Percentiles rank a stretch among this genome's conserved stretches.
These are phyloP conservation scores for Caiman crocodilus DNA, from an alignment of 2,797 vertebrate species.

Conservation along the genomic window DNA sequence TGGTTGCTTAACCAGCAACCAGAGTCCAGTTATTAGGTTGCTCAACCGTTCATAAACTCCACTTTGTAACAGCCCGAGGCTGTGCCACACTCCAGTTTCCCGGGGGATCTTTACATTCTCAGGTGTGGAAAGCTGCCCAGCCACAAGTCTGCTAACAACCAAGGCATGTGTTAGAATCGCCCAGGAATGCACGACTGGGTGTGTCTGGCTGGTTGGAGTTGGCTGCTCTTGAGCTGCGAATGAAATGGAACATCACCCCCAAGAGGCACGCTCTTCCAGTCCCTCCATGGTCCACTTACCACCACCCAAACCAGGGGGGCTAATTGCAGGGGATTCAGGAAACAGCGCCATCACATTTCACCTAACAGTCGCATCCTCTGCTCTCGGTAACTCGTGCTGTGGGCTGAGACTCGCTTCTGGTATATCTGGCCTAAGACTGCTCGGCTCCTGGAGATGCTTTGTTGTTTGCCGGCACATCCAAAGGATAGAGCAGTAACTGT, in stretches of 20 bases:
- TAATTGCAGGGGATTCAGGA: background rate
- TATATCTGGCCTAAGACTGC: background rate
- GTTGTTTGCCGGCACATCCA: background rate
- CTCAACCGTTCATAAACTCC: background rate
- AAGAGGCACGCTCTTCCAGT: slow-evolving; percentile 14
- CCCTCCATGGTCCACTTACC: background rate
- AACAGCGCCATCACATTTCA: background rate
- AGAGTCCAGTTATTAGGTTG: background rate
- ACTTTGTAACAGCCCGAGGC: background rate
- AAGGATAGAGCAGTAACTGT: slow-evolving; percentile 19
- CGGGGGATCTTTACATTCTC: background rate
- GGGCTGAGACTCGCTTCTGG: background rate
- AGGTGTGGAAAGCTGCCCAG: background rate
- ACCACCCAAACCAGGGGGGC: background rate
- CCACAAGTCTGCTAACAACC: background rate
- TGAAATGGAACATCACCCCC: slow-evolving; percentile 41
- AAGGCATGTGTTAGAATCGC: background rate
- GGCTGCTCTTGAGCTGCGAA: slow-evolving; percentile 11
- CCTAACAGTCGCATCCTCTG: background rate
- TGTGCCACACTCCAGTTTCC: fast-evolving
- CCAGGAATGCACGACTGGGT: background rate
- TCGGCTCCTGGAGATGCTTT: background rate
- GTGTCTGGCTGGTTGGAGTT: background rate
- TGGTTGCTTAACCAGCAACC: too few species aligned
- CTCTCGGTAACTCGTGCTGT: background rate